Percentiles rank a stretch among this genome's conserved stretches.
Evolutionary conservation across 2,797 vertebrate genomes (phyloP).

Genomic region (Austrolebias charrua): DNA sequence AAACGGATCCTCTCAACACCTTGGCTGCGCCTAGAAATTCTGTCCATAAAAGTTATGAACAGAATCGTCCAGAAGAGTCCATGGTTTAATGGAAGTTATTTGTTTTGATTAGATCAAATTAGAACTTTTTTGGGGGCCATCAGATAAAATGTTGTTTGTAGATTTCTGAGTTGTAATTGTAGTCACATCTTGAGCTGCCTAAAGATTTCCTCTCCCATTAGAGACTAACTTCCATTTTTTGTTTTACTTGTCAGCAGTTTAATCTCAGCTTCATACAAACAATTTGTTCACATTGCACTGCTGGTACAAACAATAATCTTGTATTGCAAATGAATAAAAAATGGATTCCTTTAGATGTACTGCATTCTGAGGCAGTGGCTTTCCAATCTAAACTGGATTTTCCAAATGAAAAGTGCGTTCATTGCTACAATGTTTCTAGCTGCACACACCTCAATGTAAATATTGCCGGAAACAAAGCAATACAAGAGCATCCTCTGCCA

Average conservation of each 20-base stretch:
- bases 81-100: too few relatives aligned
- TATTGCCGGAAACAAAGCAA: slow-evolving; percentile 25
- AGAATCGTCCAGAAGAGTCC: too few relatives aligned
- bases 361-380: background rate
- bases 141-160: too few relatives aligned
- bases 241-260: slow-evolving; percentile 14
- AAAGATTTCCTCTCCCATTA: background rate
- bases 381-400: slow-evolving; percentile 15
- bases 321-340: slow-evolving; percentile 14
- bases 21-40: too few relatives aligned
- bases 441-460: slow-evolving; percentile 29
- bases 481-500: slow-evolving; percentile 7
- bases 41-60: too few relatives aligned
- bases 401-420: slow-evolving; percentile 15
- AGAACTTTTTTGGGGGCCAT: too few relatives aligned
- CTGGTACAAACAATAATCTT: background rate
- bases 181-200: background rate
- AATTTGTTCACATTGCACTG: background rate
- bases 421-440: slow-evolving; percentile 2
- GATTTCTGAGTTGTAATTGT: too few relatives aligned
- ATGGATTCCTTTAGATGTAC: slow-evolving; percentile 11
- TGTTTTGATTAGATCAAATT: too few relatives aligned
- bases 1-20: too few relatives aligned
- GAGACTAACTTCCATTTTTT: background rate
- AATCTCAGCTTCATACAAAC: slow-evolving; percentile 8